Conservation (phyloP, 2,113 vertebrate genomes). For the Halcyon malimbica region DNA sequence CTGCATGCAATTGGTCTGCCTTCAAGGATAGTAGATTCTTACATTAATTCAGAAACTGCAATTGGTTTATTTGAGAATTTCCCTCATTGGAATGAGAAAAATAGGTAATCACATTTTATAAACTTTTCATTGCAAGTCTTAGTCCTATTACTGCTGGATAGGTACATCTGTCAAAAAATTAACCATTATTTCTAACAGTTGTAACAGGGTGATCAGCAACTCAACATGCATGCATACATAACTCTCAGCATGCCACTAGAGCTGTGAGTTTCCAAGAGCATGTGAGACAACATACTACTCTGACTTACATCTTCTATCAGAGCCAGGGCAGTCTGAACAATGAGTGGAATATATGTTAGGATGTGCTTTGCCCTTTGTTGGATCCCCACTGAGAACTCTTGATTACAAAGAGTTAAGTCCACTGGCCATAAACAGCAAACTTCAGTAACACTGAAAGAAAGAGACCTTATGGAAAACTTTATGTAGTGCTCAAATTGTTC, state of each 20-base stretch:
- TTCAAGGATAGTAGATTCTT: neutral
- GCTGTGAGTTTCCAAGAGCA: neutral
- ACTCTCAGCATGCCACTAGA: accelerated
- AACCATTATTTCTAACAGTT: neutral
- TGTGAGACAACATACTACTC: neutral
- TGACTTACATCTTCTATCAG: neutral
- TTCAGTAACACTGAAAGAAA: neutral
- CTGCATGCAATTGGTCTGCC: neutral
- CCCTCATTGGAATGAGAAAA: neutral
- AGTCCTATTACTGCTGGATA: neutral
- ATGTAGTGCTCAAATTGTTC: neutral
- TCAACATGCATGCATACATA: neutral
- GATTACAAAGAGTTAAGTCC: neutral
- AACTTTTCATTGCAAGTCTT: neutral
- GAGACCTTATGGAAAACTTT: neutral
- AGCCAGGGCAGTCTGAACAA: neutral
- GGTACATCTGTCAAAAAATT: neutral
- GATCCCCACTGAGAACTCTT: neutral
- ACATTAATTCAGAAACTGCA: neutral
- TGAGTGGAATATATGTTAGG: neutral
- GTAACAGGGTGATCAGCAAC: neutral
- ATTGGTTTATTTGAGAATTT: neutral
- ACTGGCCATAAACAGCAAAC: neutral
- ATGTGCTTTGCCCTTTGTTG: neutral
- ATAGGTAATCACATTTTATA: neutral